phyloP scores from a whole-genome alignment of 2,797 vertebrate genomes.

The Apodemus agrarius region DNA sequence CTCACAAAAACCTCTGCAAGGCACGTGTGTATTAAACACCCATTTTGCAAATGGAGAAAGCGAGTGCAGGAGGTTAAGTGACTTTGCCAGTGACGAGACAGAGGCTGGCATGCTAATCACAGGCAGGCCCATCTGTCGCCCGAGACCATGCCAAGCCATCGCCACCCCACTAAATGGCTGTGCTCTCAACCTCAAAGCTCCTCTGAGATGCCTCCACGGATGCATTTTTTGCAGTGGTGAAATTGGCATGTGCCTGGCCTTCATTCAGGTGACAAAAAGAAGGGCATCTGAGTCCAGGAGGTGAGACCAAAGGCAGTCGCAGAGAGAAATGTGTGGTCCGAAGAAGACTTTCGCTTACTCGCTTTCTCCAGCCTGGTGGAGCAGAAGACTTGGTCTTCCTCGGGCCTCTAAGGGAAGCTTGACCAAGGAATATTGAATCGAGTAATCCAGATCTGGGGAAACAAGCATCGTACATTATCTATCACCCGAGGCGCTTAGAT shows the following conservation, averaged over 20 bases:
- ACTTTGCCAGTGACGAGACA: constrained; percentile 54
- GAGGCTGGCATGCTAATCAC: background rate
- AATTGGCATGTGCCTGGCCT: background rate
- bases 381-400: background rate
- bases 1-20: constrained; percentile 65
- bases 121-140: background rate
- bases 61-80: constrained; percentile 51
- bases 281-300: background rate
- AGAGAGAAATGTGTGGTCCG: background rate
- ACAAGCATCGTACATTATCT: background rate
- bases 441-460: background rate
- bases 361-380: background rate
- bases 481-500: background rate
- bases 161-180: background rate
- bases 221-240: constrained; percentile 3
- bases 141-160: constrained; percentile 37
- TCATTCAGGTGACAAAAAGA: constrained; percentile 43
- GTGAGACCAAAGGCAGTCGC: background rate
- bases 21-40: constrained; percentile 51
- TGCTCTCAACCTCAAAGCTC: background rate
- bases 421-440: background rate
- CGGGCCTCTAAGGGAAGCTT: background rate
- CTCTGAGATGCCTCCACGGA: background rate
- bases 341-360: background rate
- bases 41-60: constrained; percentile 62